Evolutionary conservation across 2,113 vertebrate genomes (phyloP).

Genomic region (Tupaia chinensis): DNA sequence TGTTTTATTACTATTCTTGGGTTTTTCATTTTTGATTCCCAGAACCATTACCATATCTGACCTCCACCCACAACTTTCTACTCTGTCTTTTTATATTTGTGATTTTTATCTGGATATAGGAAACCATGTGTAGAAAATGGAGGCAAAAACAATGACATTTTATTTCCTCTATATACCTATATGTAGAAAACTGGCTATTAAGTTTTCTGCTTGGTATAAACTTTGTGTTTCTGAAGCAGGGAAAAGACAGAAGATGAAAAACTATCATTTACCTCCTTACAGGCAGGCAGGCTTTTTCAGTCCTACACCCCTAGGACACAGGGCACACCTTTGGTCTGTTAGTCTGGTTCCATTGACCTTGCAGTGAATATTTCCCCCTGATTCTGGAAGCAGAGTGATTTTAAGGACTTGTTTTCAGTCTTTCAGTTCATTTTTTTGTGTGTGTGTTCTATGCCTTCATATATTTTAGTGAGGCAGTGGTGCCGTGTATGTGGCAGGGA

Average conservation of each 20-base stretch:
- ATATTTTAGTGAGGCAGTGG: constrained; percentile 60
- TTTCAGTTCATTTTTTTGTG: background rate
- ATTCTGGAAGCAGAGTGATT: background rate
- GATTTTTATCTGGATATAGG: background rate
- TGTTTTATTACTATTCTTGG: background rate
- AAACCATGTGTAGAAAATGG: background rate
- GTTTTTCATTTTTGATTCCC: background rate
- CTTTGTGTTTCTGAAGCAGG: constrained; percentile 26
- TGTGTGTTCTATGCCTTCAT: background rate
- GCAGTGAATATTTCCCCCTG: background rate
- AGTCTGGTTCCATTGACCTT: background rate
- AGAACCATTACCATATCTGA: background rate
- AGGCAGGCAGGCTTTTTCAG: background rate
- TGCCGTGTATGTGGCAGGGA: background rate
- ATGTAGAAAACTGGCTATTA: background rate
- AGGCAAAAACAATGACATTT: background rate
- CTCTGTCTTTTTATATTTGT: background rate
- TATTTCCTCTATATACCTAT: background rate
- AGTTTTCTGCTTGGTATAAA: background rate
- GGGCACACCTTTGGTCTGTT: background rate
- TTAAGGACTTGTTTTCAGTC: background rate
- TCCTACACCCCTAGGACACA: background rate
- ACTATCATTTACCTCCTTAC: background rate
- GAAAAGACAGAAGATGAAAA: background rate
- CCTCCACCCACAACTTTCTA: background rate